These are phyloP conservation scores for Aegithalos caudatus DNA, from an alignment of 2,113 vertebrate species.

Conservation along the genomic window DNA sequence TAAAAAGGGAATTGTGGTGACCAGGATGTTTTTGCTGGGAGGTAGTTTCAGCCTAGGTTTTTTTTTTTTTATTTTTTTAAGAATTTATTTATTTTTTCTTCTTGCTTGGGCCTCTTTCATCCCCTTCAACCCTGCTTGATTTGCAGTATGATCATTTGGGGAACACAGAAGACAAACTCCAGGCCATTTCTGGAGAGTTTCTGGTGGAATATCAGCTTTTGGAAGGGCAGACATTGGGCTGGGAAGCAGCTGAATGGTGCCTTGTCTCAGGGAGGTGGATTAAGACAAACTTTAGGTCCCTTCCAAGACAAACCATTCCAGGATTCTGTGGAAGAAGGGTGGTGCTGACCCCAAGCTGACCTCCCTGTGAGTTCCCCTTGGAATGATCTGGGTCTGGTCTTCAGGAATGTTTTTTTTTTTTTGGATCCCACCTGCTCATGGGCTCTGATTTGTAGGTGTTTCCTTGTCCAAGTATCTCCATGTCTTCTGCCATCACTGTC, in stretches of 20 bases:
- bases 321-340: not conserved
- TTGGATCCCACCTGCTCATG: too few species aligned
- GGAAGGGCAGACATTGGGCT: not conserved
- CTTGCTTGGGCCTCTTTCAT: fast-evolving
- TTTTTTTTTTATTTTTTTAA: too few species aligned
- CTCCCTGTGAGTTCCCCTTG: not conserved
- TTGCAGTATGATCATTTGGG: not conserved
- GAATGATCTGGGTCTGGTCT: not conserved
- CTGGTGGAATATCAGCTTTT: not conserved
- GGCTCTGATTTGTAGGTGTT: not conserved
- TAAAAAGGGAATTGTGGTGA: not conserved
- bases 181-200: not conserved
- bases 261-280: not conserved
- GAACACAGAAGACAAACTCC: not conserved
- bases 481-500: not conserved
- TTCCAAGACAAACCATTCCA: not conserved
- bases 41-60: not conserved
- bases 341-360: not conserved
- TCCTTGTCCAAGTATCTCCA: not conserved
- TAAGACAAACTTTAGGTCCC: not conserved
- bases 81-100: too few species aligned
- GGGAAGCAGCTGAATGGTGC: not conserved
- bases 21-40: not conserved
- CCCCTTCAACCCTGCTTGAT: not conserved
- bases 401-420: not conserved